Percentiles rank a stretch among this genome's conserved stretches.
phyloP scores from a whole-genome alignment of 2,888 invertebrate genomes.

The Dichetophora obliterata region DNA sequence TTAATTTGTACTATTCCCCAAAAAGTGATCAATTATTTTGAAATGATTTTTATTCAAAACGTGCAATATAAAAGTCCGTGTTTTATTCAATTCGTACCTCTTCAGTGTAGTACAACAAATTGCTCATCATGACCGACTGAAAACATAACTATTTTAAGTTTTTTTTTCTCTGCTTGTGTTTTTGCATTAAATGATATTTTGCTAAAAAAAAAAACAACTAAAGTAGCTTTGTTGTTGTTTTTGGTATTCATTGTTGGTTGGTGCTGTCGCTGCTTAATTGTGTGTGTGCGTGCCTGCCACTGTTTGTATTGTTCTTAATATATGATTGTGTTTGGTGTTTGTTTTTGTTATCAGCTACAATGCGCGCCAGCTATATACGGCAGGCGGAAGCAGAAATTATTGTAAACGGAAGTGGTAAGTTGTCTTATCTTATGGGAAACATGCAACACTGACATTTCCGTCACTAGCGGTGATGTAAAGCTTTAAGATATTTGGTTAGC shows the following conservation, averaged over 20 bases:
- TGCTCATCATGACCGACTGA: no score
- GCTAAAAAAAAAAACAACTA: not conserved
- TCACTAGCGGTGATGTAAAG: not conserved
- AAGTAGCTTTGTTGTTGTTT: not conserved
- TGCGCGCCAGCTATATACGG: not conserved
- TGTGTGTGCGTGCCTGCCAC: not conserved
- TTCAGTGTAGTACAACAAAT: no score
- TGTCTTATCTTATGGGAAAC: conserved; percentile 25
- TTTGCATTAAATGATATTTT: no score
- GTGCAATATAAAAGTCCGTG: no score
- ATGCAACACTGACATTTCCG: conserved; percentile 20
- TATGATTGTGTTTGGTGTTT: not conserved
- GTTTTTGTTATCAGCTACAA: not conserved
- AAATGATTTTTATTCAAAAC: no score
- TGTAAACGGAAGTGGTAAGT: conserved; percentile 13
- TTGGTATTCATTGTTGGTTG: not conserved
- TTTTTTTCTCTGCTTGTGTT: no score
- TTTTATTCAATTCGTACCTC: no score
- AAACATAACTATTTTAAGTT: no score
- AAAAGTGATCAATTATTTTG: no score
- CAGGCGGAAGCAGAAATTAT: not conserved
- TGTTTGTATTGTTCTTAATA: not conserved
- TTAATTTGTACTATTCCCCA: no score
- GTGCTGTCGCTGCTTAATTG: conserved; percentile 7
- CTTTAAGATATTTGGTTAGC: not conserved